Base-by-base conservation (phyloP, 1,140 invertebrate species). In the Drosophila neocordata region DNA sequence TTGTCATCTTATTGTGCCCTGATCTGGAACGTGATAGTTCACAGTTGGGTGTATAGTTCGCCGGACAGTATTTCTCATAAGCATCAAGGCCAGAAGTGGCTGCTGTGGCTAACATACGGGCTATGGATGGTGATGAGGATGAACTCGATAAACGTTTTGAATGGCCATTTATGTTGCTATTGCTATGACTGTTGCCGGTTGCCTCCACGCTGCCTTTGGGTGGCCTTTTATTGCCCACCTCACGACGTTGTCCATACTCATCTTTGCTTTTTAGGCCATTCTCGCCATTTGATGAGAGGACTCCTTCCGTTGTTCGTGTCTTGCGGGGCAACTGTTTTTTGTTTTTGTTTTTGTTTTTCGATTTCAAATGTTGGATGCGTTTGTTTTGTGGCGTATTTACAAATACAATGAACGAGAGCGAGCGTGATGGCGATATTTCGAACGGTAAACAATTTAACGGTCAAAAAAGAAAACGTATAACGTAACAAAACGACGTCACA, bases 1-100 rank as follows among this genome's bases (percentile, higher is more conserved):
- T 18, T 38, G 18, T 27, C 69, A 66, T 44, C 59, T 80, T 71
- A 84, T 74, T 73, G 77, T 67, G 57, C 52, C 79, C 79, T 79
- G 91, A 92, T 88, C 91, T 92, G 77, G 91, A 92, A 91, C 91
- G 90, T 91, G 91, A 90, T 65, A 91, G 81, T 90, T 92, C 91
- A 90, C 78, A 79, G 73, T 91, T 91, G 76, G 91, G 89, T 91
- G 84, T 92, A 91, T 92, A 92, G 78, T 90, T 85, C 61, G 90
- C 87, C 63, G 91, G 91, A 88, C 91, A 91, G 63, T 92, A 92
- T 76, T 92, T 92, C 77, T 91, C 89, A 69, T 91, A 91, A 27
- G 92, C 83, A 59, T 92, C 91, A 79, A 92, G 70, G 44, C 87
- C 90, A 64, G 91, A 91, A 69, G 89, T 91, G 68, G 90, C 91